A percentile compares a stretch with the other conserved stretches of the same genome.
Evolutionary conservation across 2,797 vertebrate genomes (phyloP).

Genomic region (Acanthopagrus latus): DNA sequence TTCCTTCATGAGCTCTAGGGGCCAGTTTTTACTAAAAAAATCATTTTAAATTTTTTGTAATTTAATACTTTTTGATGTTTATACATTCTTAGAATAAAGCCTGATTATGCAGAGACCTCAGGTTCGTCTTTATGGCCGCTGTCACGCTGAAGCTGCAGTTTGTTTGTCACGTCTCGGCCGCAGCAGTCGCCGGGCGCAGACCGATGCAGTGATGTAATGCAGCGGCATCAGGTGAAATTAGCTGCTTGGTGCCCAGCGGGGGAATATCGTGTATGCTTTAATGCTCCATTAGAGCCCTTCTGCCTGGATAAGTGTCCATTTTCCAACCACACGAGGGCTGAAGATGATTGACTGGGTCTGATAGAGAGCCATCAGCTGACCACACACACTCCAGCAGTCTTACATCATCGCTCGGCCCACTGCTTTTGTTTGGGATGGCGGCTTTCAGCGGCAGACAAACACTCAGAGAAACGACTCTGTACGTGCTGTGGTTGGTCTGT

Average conservation of each 20-base stretch:
- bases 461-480: slow-evolving; percentile 8
- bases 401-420: slow-evolving; percentile 55
- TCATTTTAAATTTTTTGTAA: not conserved
- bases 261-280: slow-evolving; percentile 68
- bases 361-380: slow-evolving; percentile 63
- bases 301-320: slow-evolving; percentile 78
- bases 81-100: slow-evolving; percentile 19
- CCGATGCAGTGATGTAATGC: slow-evolving; percentile 77
- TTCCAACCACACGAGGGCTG: slow-evolving; percentile 63
- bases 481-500: not conserved
- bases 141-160: not conserved
- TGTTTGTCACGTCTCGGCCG: slow-evolving; percentile 39
- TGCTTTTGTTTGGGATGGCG: slow-evolving; percentile 50
- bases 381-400: slow-evolving; percentile 56
- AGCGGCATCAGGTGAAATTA: slow-evolving; percentile 55
- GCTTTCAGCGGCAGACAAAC: slow-evolving; percentile 45
- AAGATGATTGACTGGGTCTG: slow-evolving; percentile 67
- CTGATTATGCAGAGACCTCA: not conserved
- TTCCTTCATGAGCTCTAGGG: not conserved
- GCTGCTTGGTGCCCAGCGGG: slow-evolving; percentile 59
- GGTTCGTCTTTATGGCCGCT: slow-evolving; percentile 4
- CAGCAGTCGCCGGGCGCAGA: slow-evolving; percentile 27
- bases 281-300: slow-evolving; percentile 83
- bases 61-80: slow-evolving; percentile 1
- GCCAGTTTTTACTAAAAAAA: not conserved